Evolutionary conservation across 2,113 vertebrate genomes (phyloP).

Genomic region (Cyprinus carpio): DNA sequence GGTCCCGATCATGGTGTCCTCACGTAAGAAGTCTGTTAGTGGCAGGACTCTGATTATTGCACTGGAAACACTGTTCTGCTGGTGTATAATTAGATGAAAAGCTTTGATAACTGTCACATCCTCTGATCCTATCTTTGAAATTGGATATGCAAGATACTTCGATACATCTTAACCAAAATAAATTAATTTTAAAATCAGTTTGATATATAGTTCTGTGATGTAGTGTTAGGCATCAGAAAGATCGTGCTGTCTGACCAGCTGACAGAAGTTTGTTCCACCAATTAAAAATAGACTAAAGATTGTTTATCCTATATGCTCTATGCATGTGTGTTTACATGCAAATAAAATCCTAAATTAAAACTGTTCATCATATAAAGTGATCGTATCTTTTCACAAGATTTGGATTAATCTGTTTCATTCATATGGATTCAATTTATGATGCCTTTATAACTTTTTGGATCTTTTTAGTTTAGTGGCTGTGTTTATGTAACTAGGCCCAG

Average conservation of each 20-base stretch:
- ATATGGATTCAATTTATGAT: neutral
- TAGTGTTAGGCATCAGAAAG: neutral
- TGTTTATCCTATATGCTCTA: no score
- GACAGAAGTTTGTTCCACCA: neutral
- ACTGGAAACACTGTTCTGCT: neutral
- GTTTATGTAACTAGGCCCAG: neutral
- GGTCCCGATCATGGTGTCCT: constrained; percentile 85
- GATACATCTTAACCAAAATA: neutral
- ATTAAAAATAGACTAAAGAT: neutral
- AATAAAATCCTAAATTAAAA: neutral
- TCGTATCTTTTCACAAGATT: neutral
- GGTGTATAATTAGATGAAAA: neutral
- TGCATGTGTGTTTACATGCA: neutral
- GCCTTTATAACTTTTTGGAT: neutral
- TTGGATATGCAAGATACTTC: neutral
- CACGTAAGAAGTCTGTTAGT: constrained; percentile 82
- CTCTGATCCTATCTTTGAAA: neutral
- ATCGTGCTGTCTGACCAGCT: neutral
- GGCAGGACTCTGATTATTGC: neutral
- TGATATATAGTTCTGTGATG: neutral
- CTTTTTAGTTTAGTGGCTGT: neutral
- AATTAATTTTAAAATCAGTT: neutral
- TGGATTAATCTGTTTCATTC: neutral
- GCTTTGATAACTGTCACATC: neutral
- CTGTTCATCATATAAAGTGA: neutral